Conservation (phyloP, 1,140 invertebrate genomes). For the Psix sp. region DNA sequence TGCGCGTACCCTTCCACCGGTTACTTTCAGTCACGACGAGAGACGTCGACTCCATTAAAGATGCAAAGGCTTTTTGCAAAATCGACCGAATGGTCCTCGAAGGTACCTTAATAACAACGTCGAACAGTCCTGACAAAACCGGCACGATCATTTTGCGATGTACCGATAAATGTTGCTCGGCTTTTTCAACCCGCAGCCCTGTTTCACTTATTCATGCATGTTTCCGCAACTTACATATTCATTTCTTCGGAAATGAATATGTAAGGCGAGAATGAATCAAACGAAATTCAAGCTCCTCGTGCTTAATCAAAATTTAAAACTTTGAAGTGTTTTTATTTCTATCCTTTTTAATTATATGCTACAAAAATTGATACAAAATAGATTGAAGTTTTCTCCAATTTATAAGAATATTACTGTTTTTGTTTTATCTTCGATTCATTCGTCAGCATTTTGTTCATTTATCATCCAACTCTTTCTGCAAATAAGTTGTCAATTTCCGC, state of each 20-base stretch:
- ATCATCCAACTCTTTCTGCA: not conserved
- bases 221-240: not conserved
- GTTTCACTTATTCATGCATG: slow-evolving; percentile 6
- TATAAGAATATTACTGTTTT: no score
- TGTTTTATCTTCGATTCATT: no score
- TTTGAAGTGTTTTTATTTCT: no score
- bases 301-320: no score
- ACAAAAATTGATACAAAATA: no score
- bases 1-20: slow-evolving; percentile 47
- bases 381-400: no score
- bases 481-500: slow-evolving; percentile 18
- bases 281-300: not conserved
- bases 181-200: not conserved
- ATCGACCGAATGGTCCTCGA: slow-evolving; percentile 53
- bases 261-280: slow-evolving; percentile 3
- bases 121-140: slow-evolving; percentile 31
- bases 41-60: slow-evolving; percentile 57
- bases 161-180: slow-evolving; percentile 12
- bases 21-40: slow-evolving; percentile 53
- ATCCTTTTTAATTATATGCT: no score
- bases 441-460: no score
- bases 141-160: slow-evolving; percentile 29
- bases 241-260: slow-evolving; percentile 2
- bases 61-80: slow-evolving; percentile 54
- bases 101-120: slow-evolving; percentile 49